These are phyloP conservation scores for Colletes gigas DNA, from an alignment of 1,140 invertebrate species.

Conservation along the genomic window DNA sequence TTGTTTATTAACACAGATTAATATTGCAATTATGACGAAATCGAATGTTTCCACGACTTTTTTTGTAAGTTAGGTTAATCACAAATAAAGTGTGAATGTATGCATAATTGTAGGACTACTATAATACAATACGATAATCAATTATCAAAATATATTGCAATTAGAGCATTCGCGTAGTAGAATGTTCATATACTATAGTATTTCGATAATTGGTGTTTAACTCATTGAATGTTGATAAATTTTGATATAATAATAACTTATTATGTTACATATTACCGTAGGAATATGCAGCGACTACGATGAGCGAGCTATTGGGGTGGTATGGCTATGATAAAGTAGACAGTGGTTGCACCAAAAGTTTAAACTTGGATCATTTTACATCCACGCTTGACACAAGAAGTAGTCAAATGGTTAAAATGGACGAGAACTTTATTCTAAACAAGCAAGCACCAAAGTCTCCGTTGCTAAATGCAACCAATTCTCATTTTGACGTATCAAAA, in stretches of 20 bases:
- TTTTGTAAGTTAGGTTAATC: too few relatives aligned
- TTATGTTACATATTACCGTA: slow-evolving; percentile 79
- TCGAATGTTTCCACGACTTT: too few relatives aligned
- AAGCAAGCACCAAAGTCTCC: slow-evolving; percentile 56
- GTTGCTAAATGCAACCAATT: slow-evolving; percentile 55
- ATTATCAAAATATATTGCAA: too few relatives aligned
- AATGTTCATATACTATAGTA: too few relatives aligned
- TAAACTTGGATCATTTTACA: slow-evolving; percentile 72
- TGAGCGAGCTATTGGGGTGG: slow-evolving; percentile 94
- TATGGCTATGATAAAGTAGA: slow-evolving; percentile 91
- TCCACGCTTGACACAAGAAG: slow-evolving; percentile 49
- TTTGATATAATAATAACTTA: not conserved
- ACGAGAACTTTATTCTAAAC: slow-evolving; percentile 48
- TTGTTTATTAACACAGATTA: too few relatives aligned
- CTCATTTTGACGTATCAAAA: slow-evolving; percentile 46
- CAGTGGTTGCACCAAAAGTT: slow-evolving; percentile 78
- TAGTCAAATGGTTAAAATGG: slow-evolving; percentile 47
- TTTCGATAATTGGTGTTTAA: too few relatives aligned
- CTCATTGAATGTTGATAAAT: not conserved
- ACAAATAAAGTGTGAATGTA: too few relatives aligned
- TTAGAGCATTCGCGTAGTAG: too few relatives aligned
- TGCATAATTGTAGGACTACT: too few relatives aligned
- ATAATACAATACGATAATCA: too few relatives aligned
- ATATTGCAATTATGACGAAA: too few relatives aligned
- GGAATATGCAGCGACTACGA: slow-evolving; percentile 94